Evolutionary conservation across 2,113 vertebrate species (phyloP), one percentile per base, ranked within the genome.

Genomic region (Motacilla tschutschensis): DNA sequence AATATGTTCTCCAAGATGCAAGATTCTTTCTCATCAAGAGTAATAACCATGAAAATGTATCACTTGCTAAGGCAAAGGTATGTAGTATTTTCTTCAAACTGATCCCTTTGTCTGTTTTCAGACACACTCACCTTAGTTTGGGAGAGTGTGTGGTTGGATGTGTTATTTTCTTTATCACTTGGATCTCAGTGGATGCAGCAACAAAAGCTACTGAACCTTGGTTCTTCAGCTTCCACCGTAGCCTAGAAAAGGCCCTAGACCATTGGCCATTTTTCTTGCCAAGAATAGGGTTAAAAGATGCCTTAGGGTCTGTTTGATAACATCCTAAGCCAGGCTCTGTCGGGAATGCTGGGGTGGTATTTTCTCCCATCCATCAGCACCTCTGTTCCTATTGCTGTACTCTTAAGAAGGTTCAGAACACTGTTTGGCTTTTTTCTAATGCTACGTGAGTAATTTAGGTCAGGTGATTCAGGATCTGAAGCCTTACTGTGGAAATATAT

Each of bases 1-100:
- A 99, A 41, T 99, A 99, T 85, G 97, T 99, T 92, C 97, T 99
- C 70, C 97, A 98, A 92, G 99, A 99, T 64, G 98, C 99, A 93
- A 97, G 98, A 58, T 99, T 98, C 96, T 99, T 99, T 95, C 98
- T 99, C 69, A 99, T 99, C 84, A 99, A 99, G 96, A 99, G 99
- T 97, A 99, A 99, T 97, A 99, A 99, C 94, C 99, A 99, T 83
- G 99, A 99, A 93, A 99, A 99, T 12, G 99, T 99, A 9, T 99
- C 99, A 0, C 98, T 99, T 94, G 99, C 99, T 75, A 99, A 99
- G 97, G 99, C 99, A 40, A 99, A 99, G 98, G 99, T 99, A 95
- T 54, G 73, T 88, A 71, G 71, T 78, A 57, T 55, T 90, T 63
- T 55, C 31, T 86, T 90, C 21, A 38, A 17, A 62, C 38, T 31